Evolutionary conservation across 1,140 invertebrate genomes (phyloP), one percentile per base, ranked within the genome.

Genomic region (Dicyema japonicum): DNA sequence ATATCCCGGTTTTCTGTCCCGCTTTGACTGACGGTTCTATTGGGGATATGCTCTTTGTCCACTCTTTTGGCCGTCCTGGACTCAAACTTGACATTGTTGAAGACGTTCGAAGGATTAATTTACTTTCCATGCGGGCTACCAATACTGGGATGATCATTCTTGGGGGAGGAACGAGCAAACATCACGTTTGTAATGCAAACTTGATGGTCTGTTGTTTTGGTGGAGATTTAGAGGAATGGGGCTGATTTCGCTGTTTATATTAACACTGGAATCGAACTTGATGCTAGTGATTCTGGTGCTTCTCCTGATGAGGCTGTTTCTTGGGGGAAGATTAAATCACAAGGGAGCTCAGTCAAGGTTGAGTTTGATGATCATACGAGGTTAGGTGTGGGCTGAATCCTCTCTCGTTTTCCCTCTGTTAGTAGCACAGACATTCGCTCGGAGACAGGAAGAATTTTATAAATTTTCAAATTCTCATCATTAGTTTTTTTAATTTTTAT

Each of bases 271-370:
- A 66, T 66, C 16, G 88, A 97, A 55, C 97, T 69, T 60, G 88
- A 97, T 60, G 88, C 85, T 0, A 88, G 76, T 48, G 88, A 97
- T 48, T 71, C 76, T 34, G 88, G 88, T 6, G 88, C 85, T 1
- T 57, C 70, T 24, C 82, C 85, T 3, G 88, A 97, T 57, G 88
- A 97, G 57, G 85, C 85, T 1, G 60, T 90, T 8, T 88, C 76
- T 3, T 94, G 85, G 85, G 85, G 85, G 1, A 94, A 94, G 58
- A 88, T 94, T 18, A 11, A 6, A 26, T 22, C 18, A 7, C 29
- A 5, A 15, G 15, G 27, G 29, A 32, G 24, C 9, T 29, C 7
- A 23, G n/a, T 18, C 12, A 7, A 5, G 8, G 8, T 15, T 30
- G 22, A 21, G 29, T 36, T 37, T n/a, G n/a, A n/a, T n/a, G n/a